Base-by-base conservation (phyloP, 1,140 invertebrate species). In the Tribolium castaneum region DNA sequence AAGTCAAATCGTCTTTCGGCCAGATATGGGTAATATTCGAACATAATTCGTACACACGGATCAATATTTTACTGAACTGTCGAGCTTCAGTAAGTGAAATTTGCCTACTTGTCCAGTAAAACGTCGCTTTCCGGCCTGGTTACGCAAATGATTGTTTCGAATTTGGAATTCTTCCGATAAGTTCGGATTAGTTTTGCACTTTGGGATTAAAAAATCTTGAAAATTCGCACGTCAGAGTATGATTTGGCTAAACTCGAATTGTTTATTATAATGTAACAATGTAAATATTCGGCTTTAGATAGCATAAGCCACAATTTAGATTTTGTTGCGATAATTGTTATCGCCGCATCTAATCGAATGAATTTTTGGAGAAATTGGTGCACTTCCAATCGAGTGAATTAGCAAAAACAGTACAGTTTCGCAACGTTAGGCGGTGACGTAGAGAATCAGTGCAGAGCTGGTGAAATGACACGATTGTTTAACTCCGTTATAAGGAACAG, bases 391-490 rank as follows among this genome's bases (percentile, higher is more conserved):
- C 45, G 71, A 52, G 71, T 73, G 49, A 13, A 73, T 73, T 73
- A 73, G 54, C 71, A 73, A 73, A 73, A 73, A 73, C 71, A 73
- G 71, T 73, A 73, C 71, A 52, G 71, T 73, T 73, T 73, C 71
- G 71, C 71, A 81, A 76, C 56, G 72, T 66, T 50, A 76, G 49
- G 50, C 30, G 52, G 71, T 79, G 79, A 80, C 76, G 75, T 79
- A 56, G 30, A 16, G 79, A 82, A 82, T 82, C 81, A 82, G 81
- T 82, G 81, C 81, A 77, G 73, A 81, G 75, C 78, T 81, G 80
- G 77, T 81, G 78, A 82, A 82, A 82, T 82, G 81, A 82, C 81
- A 82, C 77, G 81, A 82, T 82, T 82, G 80, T 82, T 81, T 77
- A 79, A 71, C 77, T 80, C 82, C 82, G 82, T 83, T 83, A 83